Evolutionary conservation across 2,888 invertebrate genomes (phyloP).

Genomic region (Scaptomyza polygonia): DNA sequence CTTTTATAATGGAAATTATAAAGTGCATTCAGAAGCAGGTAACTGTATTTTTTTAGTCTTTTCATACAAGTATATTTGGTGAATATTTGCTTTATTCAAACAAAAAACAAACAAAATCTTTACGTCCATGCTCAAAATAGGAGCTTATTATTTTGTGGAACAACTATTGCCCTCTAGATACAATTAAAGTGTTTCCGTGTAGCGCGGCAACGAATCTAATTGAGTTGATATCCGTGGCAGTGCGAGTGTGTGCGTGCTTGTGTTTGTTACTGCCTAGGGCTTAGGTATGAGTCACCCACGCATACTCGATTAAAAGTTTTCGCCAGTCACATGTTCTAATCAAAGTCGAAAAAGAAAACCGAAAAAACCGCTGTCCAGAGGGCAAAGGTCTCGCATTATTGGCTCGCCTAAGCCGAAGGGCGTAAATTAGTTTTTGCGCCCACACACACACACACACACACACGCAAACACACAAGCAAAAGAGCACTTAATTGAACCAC

Average conservation of each 20-base stretch:
- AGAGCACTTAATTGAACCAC: conserved; percentile 79
- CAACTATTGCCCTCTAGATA: neutral
- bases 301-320: conserved; percentile 73
- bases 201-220: conserved; percentile 1
- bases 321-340: conserved; percentile 47
- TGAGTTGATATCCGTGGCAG: neutral
- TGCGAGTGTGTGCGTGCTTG: neutral
- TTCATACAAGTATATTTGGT: neutral
- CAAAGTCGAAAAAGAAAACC: conserved; percentile 39
- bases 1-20: conserved; percentile 25
- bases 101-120: conserved; percentile 7
- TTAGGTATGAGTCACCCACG: conserved; percentile 52
- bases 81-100: neutral
- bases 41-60: neutral
- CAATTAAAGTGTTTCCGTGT: conserved; percentile 32
- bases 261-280: conserved; percentile 3
- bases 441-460: neutral
- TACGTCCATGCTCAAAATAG: conserved; percentile 3
- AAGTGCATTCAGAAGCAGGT: conserved; percentile 1
- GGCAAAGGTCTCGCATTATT: conserved; percentile 58
- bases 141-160: neutral
- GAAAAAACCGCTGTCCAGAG: conserved; percentile 34
- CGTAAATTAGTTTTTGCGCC: conserved; percentile 67
- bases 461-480: conserved; percentile 37
- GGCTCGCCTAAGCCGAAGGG: conserved; percentile 50